Percentiles rank a stretch among this genome's conserved stretches.
These are phyloP conservation scores for Trachelus tabidus DNA, from an alignment of 2,888 invertebrate genomes.

Conservation along the genomic window DNA sequence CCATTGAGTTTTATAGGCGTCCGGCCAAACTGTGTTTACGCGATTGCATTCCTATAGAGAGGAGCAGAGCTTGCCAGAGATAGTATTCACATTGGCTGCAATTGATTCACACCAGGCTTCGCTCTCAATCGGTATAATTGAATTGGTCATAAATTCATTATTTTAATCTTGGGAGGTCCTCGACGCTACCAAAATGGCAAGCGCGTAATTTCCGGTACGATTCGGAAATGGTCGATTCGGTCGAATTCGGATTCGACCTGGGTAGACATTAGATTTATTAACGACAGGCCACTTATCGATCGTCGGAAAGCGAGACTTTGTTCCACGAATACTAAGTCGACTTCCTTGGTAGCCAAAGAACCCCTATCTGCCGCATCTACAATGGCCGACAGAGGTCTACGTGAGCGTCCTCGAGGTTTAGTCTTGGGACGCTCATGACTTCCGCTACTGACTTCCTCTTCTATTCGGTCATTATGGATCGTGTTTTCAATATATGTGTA, in stretches of 20 bases:
- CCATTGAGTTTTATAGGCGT: not conserved
- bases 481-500: not conserved
- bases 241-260: not conserved
- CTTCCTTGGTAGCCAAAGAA: conserved; percentile 38
- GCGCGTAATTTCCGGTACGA: not conserved
- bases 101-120: not conserved
- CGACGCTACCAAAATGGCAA: not conserved
- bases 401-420: not conserved
- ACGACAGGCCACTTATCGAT: conserved; percentile 28
- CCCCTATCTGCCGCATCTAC: not conserved
- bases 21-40: not conserved
- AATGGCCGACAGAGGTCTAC: conserved; percentile 6
- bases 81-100: not conserved
- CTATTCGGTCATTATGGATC: not conserved
- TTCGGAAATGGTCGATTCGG: not conserved
- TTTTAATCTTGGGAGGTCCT: not conserved
- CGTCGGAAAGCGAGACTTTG: conserved; percentile 43
- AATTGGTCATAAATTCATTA: not conserved
- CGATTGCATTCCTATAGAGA: not conserved
- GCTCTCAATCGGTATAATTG: not conserved
- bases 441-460: not conserved
- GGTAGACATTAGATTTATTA: conserved; percentile 26
- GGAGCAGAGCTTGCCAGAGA: not conserved
- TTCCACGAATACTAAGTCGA: conserved; percentile 46
- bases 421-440: not conserved